Evolutionary conservation across 1,140 invertebrate species (phyloP).

Genomic region (Mactra quadrangularis): DNA sequence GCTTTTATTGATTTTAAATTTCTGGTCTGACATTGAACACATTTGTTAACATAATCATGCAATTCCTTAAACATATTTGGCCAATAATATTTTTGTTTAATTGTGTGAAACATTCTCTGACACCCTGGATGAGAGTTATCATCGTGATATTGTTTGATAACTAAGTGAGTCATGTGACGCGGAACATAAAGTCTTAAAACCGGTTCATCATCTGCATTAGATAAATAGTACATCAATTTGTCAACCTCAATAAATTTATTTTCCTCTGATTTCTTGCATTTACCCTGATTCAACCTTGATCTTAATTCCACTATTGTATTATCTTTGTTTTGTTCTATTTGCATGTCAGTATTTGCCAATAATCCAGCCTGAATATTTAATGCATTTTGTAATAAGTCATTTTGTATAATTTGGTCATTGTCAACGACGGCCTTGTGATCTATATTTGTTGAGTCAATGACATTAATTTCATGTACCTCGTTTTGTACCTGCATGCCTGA

Average conservation of each 20-base stretch:
- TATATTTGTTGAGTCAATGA: slow-evolving; percentile 52
- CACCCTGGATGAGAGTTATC: slow-evolving; percentile 53
- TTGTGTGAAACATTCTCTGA: slow-evolving; percentile 33
- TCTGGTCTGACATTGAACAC: slow-evolving; percentile 59
- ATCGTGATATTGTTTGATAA: slow-evolving; percentile 62
- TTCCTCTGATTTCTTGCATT: slow-evolving; percentile 29
- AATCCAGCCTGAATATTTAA: no score
- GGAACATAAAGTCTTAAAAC: slow-evolving; percentile 46
- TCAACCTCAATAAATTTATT: slow-evolving; percentile 46
- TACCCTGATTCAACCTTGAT: slow-evolving; percentile 44
- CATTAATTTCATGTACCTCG: slow-evolving; percentile 36
- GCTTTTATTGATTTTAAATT: slow-evolving; percentile 38
- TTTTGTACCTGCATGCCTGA: no score
- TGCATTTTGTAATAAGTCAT: neutral
- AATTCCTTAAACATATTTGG: slow-evolving; percentile 56
- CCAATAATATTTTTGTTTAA: slow-evolving; percentile 60
- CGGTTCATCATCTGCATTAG: slow-evolving; percentile 45
- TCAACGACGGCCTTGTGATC: slow-evolving; percentile 47
- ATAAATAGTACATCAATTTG: slow-evolving; percentile 51
- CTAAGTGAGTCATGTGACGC: neutral
- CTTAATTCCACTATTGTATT: no score
- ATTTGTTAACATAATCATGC: slow-evolving; percentile 27
- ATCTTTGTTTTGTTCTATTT: no score
- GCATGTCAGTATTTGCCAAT: no score
- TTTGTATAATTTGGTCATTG: neutral